Base-by-base conservation (phyloP, 2,797 vertebrate genomes). In the Vespertilio murinus region DNA sequence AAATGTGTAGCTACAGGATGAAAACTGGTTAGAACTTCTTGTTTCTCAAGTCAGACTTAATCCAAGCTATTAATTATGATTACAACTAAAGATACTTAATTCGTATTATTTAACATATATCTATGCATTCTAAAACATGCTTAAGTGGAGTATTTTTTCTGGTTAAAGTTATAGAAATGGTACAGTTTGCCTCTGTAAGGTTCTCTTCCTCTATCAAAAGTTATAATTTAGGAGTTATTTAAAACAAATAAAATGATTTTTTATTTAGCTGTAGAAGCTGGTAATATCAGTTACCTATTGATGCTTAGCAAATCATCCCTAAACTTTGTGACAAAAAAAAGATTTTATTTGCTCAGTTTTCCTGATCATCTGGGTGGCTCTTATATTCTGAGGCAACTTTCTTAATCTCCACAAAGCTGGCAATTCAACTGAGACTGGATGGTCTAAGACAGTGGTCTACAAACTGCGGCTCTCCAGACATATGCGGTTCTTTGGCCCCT, bases 1-100 rank as follows among this genome's bases (percentile, higher is more conserved):
- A 91, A 73, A 84, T 65, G 40, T 83, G n/a, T 95, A 69, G 74
- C 65, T 90, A 81, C 40, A 78, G 80, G 54, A 18, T 92, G 25
- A 83, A 96, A 93, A 92, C 74, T 82, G 93, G 59, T 92, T 79
- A 92, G 70, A 92, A 47, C 65, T 83, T 12, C 81, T 93, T 92
- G 40, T 95, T 35, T 95, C 47, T 93, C 71, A 89, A 42, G 8
- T 90, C 38, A 94, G 59, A 82, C 35, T 95, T 92, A 89, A 95
- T 49, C 45, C 47, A 61, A 35, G 61, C 75, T 80, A 83, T 95
- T 96, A 95, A 84, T 25, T 90, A 30, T 69, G 69, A 91, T 87
- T 91, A 88, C 85, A 88, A 84, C 52, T 56, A 17, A 67, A 88
- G 35, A 87, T 45, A 69, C 28, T 75, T 86, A 86, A 93, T 80